These are phyloP conservation scores for Sinocyclocheilus anophthalmus DNA, from an alignment of 2,113 vertebrate species.

Conservation along the genomic window DNA sequence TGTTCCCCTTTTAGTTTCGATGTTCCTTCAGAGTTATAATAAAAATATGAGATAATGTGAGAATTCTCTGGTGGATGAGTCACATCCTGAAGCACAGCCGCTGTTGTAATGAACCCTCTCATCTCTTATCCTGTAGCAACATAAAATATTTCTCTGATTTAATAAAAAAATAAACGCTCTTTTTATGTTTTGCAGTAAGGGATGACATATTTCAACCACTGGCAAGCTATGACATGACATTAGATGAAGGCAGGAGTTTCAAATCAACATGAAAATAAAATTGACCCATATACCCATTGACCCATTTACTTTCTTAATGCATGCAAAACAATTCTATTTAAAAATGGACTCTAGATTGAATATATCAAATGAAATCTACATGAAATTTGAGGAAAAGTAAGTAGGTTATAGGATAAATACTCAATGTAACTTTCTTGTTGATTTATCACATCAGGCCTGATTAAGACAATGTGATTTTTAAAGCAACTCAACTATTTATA, in stretches of 20 bases:
- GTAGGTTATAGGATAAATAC: no score
- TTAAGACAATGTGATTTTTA: no score
- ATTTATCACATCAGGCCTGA: no score
- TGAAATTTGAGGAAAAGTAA: no score
- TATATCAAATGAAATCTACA: no score
- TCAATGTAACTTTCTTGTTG: no score
- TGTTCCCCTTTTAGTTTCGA: neutral
- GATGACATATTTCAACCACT: neutral
- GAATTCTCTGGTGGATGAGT: constrained; percentile 10
- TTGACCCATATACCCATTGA: neutral
- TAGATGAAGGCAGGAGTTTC: neutral
- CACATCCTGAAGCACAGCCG: neutral
- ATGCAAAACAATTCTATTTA: neutral
- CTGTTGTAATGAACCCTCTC: neutral
- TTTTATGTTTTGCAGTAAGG: neutral
- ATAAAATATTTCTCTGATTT: neutral
- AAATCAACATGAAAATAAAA: neutral
- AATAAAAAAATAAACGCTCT: neutral
- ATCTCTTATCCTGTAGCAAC: constrained; percentile 17
- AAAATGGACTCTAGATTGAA: no score
- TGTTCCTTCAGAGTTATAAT: constrained; percentile 7
- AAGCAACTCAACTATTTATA: no score
- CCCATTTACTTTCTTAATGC: neutral
- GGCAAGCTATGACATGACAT: neutral
- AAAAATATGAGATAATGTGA: constrained; percentile 4